phyloP scores from a whole-genome alignment of 2,113 vertebrate genomes.

The Numenius arquata region DNA sequence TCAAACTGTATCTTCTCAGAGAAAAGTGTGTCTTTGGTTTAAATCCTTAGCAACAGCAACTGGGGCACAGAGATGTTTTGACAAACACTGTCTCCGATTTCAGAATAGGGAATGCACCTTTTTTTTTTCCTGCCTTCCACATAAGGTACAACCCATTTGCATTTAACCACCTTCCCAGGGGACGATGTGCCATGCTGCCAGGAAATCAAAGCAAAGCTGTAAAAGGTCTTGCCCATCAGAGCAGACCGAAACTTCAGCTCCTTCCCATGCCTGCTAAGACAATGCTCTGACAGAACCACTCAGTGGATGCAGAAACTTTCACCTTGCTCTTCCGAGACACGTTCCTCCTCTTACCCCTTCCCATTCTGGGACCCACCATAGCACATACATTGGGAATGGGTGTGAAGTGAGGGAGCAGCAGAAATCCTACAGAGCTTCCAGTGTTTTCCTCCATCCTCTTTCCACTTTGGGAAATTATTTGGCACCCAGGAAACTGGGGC shows the following conservation, averaged over 20 bases:
- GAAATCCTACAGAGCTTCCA: neutral
- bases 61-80: neutral
- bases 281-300: neutral
- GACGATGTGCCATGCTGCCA: neutral
- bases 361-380: neutral
- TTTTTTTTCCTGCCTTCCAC: neutral
- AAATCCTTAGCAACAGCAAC: neutral
- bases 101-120: neutral
- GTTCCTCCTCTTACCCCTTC: fast-evolving
- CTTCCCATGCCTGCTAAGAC: neutral
- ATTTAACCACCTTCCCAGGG: neutral
- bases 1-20: neutral
- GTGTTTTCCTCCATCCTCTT: neutral
- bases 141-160: neutral
- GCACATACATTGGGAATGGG: neutral
- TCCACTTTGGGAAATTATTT: neutral
- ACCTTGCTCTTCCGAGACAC: neutral
- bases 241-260: neutral
- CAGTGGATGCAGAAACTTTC: neutral
- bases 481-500: neutral
- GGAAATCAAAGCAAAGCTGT: neutral
- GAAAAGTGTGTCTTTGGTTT: neutral
- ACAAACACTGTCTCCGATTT: neutral
- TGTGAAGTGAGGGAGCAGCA: neutral
- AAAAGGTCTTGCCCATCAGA: neutral